phyloP scores from a whole-genome alignment of 2,888 invertebrate species.

The Papilio elwesi region DNA sequence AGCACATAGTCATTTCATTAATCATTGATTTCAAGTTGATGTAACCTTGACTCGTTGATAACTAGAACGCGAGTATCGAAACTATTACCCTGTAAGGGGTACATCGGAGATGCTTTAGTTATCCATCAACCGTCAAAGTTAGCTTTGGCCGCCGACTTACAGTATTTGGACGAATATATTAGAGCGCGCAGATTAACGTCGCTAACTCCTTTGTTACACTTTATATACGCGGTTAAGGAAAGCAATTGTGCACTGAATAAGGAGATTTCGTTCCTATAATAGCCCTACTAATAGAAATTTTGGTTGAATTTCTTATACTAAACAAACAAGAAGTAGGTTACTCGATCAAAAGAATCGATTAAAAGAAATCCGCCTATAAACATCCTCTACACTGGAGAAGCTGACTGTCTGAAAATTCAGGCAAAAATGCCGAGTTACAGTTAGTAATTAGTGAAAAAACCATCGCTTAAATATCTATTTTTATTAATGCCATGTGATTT shows the following conservation, averaged over 20 bases:
- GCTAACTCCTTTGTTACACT: slow-evolving; percentile 14
- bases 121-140: slow-evolving; percentile 29
- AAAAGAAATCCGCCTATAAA: too few relatives aligned
- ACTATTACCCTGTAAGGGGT: slow-evolving; percentile 37
- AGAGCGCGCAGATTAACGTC: slow-evolving; percentile 4
- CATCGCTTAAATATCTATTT: too few relatives aligned
- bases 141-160: slow-evolving; percentile 18
- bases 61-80: slow-evolving; percentile 41
- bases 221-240: slow-evolving; percentile 2
- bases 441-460: too few relatives aligned
- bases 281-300: too few relatives aligned
- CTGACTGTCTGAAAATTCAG: too few relatives aligned
- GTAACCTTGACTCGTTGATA: slow-evolving; percentile 46
- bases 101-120: slow-evolving; percentile 26
- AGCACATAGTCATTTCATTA: slow-evolving; percentile 18
- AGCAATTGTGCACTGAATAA: not conserved
- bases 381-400: too few relatives aligned
- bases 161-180: slow-evolving; percentile 16
- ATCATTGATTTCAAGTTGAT: slow-evolving; percentile 26
- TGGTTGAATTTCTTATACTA: not conserved
- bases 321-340: not conserved
- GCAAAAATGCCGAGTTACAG: too few relatives aligned
- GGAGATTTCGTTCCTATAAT: not conserved
- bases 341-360: too few relatives aligned
- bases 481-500: too few relatives aligned